Evolutionary conservation across 1,140 invertebrate species (phyloP).

Genomic region (Zaprionus tsacasi): DNA sequence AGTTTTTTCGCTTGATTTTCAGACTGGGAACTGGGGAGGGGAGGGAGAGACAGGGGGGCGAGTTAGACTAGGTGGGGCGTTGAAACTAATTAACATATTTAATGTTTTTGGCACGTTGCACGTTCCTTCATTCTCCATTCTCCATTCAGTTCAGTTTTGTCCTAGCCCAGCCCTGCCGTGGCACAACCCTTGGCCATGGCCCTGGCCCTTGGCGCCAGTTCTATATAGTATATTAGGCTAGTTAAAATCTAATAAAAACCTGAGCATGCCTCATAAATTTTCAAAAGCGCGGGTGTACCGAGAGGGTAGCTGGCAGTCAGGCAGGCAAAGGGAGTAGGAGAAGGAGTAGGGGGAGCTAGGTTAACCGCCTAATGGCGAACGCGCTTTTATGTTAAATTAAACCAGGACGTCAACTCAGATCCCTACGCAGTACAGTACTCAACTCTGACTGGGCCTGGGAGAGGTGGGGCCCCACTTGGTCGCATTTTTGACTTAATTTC

Average conservation of each 20-base stretch:
- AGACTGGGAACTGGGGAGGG: background rate
- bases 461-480: constrained; percentile 19
- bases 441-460: background rate
- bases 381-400: constrained; percentile 83
- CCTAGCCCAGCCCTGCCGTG: constrained; percentile 17
- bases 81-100: constrained; percentile 83
- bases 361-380: constrained; percentile 78
- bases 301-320: background rate
- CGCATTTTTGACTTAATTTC: constrained; percentile 47
- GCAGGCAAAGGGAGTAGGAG: too few relatives aligned
- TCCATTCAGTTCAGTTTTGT: background rate
- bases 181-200: constrained; percentile 17
- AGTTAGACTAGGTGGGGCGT: constrained; percentile 47
- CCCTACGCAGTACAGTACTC: constrained; percentile 17
- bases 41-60: background rate
- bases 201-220: constrained; percentile 62
- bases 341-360: background rate
- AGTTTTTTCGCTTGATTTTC: constrained; percentile 55
- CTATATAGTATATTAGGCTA: constrained; percentile 74
- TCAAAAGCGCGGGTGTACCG: constrained; percentile 23
- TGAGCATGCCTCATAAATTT: constrained; percentile 84
- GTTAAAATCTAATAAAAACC: constrained; percentile 84
- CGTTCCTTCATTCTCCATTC: constrained; percentile 25
- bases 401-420: constrained; percentile 41
- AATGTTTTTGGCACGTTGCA: constrained; percentile 81